Base-by-base conservation (phyloP, 2,113 vertebrate genomes). In the Sylvia atricapilla region DNA sequence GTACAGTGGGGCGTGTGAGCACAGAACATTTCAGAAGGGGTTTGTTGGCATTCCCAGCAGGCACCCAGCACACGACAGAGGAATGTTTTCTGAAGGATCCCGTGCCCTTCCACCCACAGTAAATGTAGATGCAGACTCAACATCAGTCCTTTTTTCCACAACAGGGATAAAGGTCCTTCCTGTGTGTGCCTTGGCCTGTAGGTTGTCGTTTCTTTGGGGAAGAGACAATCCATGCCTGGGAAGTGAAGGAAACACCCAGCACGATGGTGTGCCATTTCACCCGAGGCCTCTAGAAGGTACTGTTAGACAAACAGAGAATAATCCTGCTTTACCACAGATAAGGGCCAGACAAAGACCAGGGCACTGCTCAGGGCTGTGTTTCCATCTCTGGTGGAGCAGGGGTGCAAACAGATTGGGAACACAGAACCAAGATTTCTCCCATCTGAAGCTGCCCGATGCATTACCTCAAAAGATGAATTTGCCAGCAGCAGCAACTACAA, bases 391-490 rank as follows among this genome's bases (percentile, higher is more conserved):
- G 23, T 41, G 47, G 39, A 53, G 68, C 60, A 27, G 28, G 0
- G 1, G 23, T 84, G 33, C 50, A 81, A 69, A 70, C 9, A 73
- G n/a, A 55, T 16, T 53, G 25, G 69, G 53, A 94, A 15, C 1
- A 7, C n/a, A 39, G 41, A 35, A 12, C 39, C 52, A 43, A 27
- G 44, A 27, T 27, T 72, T 81, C 88, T 89, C 47, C 73, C 33
- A 15, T 82, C 56, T 87, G 60, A 95, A 89, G 64, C 66, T 93
- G 83, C 67, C 89, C 74, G 76, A 93, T 33, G 62, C 66, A 58
- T 91, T 93, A 89, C 89, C 91, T 95, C 93, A 93, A 90, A 91
- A 87, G 73, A 55, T 27, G 52, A 94, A 94, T 94, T 89, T 35
- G 84, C 68, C 76, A 93, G 90, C 35, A 91, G 64, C 72, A 91